phyloP scores from a whole-genome alignment of 2,113 vertebrate genomes.

The Nothobranchius furzeri region DNA sequence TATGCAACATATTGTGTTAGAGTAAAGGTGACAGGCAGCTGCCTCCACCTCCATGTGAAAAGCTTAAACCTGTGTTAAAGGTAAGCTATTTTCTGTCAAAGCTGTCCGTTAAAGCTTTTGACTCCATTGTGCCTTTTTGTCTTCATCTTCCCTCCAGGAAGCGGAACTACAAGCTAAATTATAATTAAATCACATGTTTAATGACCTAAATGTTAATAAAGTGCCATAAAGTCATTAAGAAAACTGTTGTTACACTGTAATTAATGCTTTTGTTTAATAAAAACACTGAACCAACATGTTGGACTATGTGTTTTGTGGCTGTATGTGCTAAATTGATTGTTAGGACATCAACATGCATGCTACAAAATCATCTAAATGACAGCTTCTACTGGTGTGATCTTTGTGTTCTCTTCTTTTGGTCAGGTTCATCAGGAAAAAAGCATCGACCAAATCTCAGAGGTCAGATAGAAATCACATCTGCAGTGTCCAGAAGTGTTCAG shows the following conservation, averaged over 20 bases:
- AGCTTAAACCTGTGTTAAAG: neutral
- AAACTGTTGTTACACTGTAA: constrained; percentile 12
- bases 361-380: neutral
- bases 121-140: neutral
- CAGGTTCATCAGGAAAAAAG: constrained; percentile 25
- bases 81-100: neutral
- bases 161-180: neutral
- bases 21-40: neutral
- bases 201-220: constrained; percentile 12
- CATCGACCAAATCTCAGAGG: constrained; percentile 1
- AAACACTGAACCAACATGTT: constrained; percentile 37
- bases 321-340: no score
- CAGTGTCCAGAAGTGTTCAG: constrained; percentile 18
- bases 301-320: constrained; percentile 20
- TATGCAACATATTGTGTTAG: constrained; percentile 40
- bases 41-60: neutral
- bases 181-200: neutral
- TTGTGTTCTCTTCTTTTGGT: constrained; percentile 35
- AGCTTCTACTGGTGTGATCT: constrained; percentile 12
- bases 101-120: neutral
- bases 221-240: neutral
- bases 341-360: no score
- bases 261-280: constrained; percentile 54
- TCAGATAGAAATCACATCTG: constrained; percentile 14
- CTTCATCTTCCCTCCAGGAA: neutral